Conservation (phyloP, 1,140 invertebrate species). For the Hypsibius dujardini region DNA sequence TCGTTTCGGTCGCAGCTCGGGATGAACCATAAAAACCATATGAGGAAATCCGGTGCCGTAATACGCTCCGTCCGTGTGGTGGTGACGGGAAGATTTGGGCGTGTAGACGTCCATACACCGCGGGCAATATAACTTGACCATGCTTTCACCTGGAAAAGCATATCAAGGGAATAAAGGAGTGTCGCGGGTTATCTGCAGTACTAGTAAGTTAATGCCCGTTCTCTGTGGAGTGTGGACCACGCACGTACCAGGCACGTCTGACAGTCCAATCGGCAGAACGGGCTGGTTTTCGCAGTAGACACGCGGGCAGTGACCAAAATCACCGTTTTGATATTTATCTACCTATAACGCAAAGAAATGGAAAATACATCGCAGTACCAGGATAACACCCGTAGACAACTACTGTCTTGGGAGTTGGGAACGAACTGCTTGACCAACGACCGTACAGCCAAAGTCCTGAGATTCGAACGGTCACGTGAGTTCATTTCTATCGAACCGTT, state of each 20-base stretch:
- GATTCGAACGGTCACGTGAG: no score
- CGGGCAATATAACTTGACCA: conserved; percentile 98
- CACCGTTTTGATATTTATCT: conserved; percentile 95
- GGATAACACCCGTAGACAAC: no score
- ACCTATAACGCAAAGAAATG: conserved; percentile 40
- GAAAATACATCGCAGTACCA: no score
- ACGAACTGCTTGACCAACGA: no score
- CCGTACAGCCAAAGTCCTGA: no score
- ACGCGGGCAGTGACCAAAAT: conserved; percentile 88
- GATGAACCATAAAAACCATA: conserved; percentile 99
- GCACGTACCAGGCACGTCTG: conserved; percentile 63
- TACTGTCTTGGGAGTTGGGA: no score
- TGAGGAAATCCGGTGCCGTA: conserved; percentile 99
- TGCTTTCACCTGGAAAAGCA: conserved; percentile 57
- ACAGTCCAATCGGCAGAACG: conserved; percentile 89
- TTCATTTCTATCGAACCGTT: no score
- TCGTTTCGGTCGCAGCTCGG: conserved; percentile 91
- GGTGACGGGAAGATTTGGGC: conserved; percentile 94
- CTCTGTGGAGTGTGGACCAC: no score
- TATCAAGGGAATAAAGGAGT: no score
- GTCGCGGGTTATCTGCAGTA: no score
- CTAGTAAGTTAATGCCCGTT: no score
- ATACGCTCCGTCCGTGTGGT: conserved; percentile 97
- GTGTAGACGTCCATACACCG: conserved; percentile 99
- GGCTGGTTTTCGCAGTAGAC: conserved; percentile 89